A percentile compares a stretch with the other conserved stretches of the same genome.
These are phyloP conservation scores for Melieria omissa DNA, from an alignment of 2,888 invertebrate species.

Conservation along the genomic window DNA sequence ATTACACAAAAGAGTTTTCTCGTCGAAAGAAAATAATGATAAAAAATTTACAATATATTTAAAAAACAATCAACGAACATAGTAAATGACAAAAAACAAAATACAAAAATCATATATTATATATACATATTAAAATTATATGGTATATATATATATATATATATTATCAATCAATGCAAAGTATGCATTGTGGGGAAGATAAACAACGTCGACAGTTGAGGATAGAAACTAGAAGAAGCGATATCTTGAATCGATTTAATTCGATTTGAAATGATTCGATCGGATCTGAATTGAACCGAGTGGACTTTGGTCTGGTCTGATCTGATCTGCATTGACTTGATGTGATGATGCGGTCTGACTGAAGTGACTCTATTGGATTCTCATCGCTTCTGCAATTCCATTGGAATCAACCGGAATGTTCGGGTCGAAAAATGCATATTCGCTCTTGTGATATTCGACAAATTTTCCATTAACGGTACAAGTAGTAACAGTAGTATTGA, in stretches of 20 bases:
- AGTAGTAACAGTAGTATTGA: too few species aligned
- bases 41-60: conserved; percentile 39
- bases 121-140: conserved; percentile 22
- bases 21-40: conserved; percentile 35
- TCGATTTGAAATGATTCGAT: background rate
- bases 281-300: background rate
- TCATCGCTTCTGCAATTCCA: too few species aligned
- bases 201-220: conserved; percentile 14
- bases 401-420: too few species aligned
- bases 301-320: background rate
- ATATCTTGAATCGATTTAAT: background rate
- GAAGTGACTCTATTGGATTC: background rate
- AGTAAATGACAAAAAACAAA: conserved; percentile 43
- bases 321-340: background rate
- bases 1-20: conserved; percentile 36
- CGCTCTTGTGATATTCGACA: background rate
- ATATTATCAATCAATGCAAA: conserved; percentile 14
- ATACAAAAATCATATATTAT: conserved; percentile 37
- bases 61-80: conserved; percentile 42
- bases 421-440: too few species aligned
- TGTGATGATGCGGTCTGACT: background rate
- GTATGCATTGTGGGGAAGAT: background rate
- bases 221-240: conserved; percentile 1
- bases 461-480: background rate
- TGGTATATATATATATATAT: conserved; percentile 22